Evolutionary conservation across 2,888 invertebrate species (phyloP).

Genomic region (Dolichomitus sp.): DNA sequence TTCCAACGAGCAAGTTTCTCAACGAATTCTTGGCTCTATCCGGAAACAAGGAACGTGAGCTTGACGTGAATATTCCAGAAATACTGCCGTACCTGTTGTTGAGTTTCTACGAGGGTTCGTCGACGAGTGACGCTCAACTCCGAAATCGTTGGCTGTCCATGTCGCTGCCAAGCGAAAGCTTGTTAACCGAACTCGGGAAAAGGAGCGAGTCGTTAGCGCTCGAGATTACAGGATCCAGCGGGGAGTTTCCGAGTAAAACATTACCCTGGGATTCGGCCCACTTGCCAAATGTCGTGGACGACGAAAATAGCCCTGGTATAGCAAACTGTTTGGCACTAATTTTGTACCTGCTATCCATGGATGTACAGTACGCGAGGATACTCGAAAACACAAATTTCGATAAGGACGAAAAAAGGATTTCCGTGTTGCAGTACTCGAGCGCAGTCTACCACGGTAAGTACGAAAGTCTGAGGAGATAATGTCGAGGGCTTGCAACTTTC

Average conservation of each 20-base stretch:
- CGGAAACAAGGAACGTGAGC: slow-evolving; percentile 6
- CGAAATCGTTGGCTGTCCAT: slow-evolving; percentile 79
- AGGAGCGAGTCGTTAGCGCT: slow-evolving; percentile 66
- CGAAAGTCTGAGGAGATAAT: background rate
- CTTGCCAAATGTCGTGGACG: slow-evolving; percentile 62
- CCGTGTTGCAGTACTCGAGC: slow-evolving; percentile 87
- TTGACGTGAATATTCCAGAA: slow-evolving; percentile 54
- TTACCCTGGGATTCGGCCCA: slow-evolving; percentile 76
- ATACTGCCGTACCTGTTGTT: slow-evolving; percentile 82
- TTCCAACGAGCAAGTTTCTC: slow-evolving; percentile 65
- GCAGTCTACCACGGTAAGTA: slow-evolving; percentile 83
- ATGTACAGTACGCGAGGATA: slow-evolving; percentile 60
- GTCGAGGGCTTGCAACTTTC: background rate
- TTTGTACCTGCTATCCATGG: slow-evolving; percentile 85
- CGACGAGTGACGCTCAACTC: slow-evolving; percentile 81
- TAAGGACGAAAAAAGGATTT: slow-evolving; percentile 79
- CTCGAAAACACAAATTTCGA: slow-evolving; percentile 74
- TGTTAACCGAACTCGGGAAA: slow-evolving; percentile 34
- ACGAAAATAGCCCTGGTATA: slow-evolving; percentile 68
- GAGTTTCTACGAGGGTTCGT: slow-evolving; percentile 85
- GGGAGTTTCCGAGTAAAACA: slow-evolving; percentile 28
- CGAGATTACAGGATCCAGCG: slow-evolving; percentile 69
- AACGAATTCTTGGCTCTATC: slow-evolving; percentile 72
- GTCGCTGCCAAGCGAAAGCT: slow-evolving; percentile 54
- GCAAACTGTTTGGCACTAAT: slow-evolving; percentile 86